Base-by-base conservation (phyloP, 2,888 invertebrate species). In the Nowickia ferox region DNA sequence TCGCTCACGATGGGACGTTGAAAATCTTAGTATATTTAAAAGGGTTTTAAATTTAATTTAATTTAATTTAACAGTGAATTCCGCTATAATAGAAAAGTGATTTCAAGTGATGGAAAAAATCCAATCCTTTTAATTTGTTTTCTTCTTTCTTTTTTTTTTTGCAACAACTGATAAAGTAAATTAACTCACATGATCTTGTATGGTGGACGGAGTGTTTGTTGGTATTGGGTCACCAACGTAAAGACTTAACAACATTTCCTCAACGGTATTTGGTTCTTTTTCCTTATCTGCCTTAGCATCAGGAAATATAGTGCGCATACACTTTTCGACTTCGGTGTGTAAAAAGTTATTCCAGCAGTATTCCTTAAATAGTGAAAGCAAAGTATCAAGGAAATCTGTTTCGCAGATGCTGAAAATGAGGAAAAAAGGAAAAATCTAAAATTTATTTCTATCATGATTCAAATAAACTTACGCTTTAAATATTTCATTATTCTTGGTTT, bases 291-390 rank as follows among this genome's bases (percentile, higher is more conserved):
- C 48, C 51, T 55, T 89, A 55, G 88, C 90, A 72, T 90, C 87
- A 71, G 91, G 88, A 90, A 97, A 95, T 90, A 97, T 96, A 93
- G 95, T 94, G 85, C 94, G 94, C 89, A 98, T 93, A 92, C 97
- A 96, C 92, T 96, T 95, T 92, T 96, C 96, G 88, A 97, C 96
- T 94, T 97, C 97, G 88, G 96, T 96, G 93, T 99, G 98, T 92
- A 99, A 94, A 94, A 99, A 98, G 94, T 98, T 98, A 94, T 99
- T 98, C 96, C 97, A 96, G 88, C 96, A 95, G 94, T 96, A 97
- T 92, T 95, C 94, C 94, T 98, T 97, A 94, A 98, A 97, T 93
- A 98, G 94, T 93, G 97, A 96, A 95, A 98, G 93, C 90, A 96
- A 94, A 89, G 95, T 93, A 88, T 93, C 93, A 89, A 95, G 94